phyloP scores from a whole-genome alignment of 1,140 invertebrate species.

The Rhagoletis pomonella region DNA sequence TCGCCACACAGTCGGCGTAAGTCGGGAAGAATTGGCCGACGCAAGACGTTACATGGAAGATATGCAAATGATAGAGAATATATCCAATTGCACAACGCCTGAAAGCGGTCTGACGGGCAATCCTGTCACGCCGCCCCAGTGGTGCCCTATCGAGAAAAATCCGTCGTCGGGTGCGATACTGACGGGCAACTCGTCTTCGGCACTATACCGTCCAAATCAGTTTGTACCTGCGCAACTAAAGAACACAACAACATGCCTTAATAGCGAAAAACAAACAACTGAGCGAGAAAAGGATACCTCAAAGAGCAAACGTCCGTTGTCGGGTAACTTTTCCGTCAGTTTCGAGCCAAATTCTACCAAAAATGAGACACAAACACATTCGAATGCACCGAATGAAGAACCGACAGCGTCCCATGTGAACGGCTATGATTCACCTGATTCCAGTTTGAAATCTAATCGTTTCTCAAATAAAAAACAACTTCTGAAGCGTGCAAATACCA shows the following conservation, averaged over 20 bases:
- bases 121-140: constrained; percentile 55
- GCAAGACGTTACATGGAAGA: constrained; percentile 84
- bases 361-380: neutral
- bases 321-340: constrained; percentile 68
- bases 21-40: constrained; percentile 83
- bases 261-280: neutral
- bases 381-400: neutral
- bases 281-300: constrained; percentile 27
- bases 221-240: constrained; percentile 63
- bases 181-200: constrained; percentile 61
- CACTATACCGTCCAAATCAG: constrained; percentile 69
- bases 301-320: constrained; percentile 62
- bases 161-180: constrained; percentile 66
- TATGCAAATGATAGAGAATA: constrained; percentile 75
- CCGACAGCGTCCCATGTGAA: neutral
- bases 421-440: constrained; percentile 25
- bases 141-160: constrained; percentile 66
- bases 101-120: constrained; percentile 56
- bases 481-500: constrained; percentile 91
- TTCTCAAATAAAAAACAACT: constrained; percentile 82
- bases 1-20: constrained; percentile 88
- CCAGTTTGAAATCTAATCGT: constrained; percentile 65
- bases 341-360: constrained; percentile 56
- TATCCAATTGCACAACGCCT: constrained; percentile 62
- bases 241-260: constrained; percentile 41